Conservation (phyloP, 2,888 invertebrate genomes). For the Plagodis dolabraria region DNA sequence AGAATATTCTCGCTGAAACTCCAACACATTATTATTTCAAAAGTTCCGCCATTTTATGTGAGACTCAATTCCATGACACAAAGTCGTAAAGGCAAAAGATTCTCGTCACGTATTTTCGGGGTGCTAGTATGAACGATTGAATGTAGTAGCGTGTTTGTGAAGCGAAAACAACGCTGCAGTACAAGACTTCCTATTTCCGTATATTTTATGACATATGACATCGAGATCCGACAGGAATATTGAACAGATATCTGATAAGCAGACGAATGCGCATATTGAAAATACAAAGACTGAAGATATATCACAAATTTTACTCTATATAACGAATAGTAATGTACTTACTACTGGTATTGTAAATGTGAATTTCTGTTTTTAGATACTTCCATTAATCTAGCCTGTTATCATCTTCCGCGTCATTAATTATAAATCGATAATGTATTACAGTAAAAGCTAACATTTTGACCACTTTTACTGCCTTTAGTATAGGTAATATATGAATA, state of each 20-base stretch:
- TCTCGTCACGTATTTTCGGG: constrained; percentile 49
- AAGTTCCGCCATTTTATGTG: constrained; percentile 26
- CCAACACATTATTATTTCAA: constrained; percentile 25
- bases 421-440: no score
- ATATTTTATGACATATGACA: constrained; percentile 28
- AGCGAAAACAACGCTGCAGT: constrained; percentile 36
- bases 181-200: constrained; percentile 38
- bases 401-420: no score
- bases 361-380: no score
- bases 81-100: constrained; percentile 45
- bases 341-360: no score
- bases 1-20: constrained; percentile 5
- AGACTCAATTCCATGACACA: constrained; percentile 41
- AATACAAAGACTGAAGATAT: no score
- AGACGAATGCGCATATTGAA: no score
- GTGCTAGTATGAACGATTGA: constrained; percentile 47
- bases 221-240: constrained; percentile 3
- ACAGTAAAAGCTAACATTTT: no score
- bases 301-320: no score
- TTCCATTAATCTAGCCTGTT: no score
- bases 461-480: no score
- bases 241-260: background rate
- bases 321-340: no score
- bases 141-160: constrained; percentile 39
- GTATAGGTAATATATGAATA: no score